Evolutionary conservation across 2,797 vertebrate species (phyloP).

Genomic region (Brotogeris chrysoptera): DNA sequence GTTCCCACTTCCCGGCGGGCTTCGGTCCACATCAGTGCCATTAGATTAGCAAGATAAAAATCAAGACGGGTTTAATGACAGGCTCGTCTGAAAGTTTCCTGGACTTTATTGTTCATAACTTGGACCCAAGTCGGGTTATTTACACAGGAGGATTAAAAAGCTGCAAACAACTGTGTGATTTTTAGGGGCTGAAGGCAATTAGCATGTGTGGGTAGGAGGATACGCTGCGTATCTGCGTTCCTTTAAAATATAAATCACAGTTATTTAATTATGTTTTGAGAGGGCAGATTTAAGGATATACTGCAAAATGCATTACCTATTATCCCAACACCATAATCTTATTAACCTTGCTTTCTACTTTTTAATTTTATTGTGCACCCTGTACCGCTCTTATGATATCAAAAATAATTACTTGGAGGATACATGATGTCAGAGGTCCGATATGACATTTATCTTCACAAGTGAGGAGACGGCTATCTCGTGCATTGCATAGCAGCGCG

Average conservation of each 20-base stretch:
- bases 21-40: neutral
- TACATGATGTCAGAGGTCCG: constrained; percentile 61
- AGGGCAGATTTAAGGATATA: constrained; percentile 72
- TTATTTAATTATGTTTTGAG: constrained; percentile 69
- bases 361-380: constrained; percentile 71
- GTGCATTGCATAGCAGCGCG: neutral
- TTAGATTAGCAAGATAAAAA: constrained; percentile 35
- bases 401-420: constrained; percentile 66
- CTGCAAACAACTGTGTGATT: constrained; percentile 58
- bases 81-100: constrained; percentile 32
- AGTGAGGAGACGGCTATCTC: constrained; percentile 23
- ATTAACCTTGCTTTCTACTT: constrained; percentile 74
- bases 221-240: constrained; percentile 44
- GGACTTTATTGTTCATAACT: constrained; percentile 44
- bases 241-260: constrained; percentile 68
- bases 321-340: constrained; percentile 65
- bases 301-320: constrained; percentile 70
- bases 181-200: constrained; percentile 62
- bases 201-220: constrained; percentile 63
- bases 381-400: constrained; percentile 59
- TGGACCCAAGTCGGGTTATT: constrained; percentile 34
- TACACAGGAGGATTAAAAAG: constrained; percentile 53
- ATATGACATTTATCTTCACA: constrained; percentile 64
- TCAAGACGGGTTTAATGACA: constrained; percentile 3
- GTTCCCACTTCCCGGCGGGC: neutral